Conservation (phyloP, 1,140 invertebrate species). For the Drosophila athabasca region DNA sequence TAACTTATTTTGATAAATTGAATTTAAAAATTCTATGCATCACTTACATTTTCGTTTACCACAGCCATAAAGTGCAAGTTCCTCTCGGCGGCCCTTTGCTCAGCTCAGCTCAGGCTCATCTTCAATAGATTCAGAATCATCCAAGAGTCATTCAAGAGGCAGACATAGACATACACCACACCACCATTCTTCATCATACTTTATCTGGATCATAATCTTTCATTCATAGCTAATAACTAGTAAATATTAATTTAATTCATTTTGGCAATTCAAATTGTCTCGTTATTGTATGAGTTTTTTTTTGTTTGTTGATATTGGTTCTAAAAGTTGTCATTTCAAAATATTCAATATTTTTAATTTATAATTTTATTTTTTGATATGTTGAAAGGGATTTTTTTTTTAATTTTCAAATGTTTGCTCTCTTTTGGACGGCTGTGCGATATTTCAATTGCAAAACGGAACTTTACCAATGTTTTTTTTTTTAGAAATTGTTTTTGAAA, state of each 20-base stretch:
- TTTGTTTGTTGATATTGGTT: background rate
- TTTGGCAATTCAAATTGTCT: slow-evolving; percentile 48
- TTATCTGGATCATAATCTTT: slow-evolving; percentile 21
- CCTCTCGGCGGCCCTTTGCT: slow-evolving; percentile 4
- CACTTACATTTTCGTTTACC: slow-evolving; percentile 71
- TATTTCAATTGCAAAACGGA: slow-evolving; percentile 27
- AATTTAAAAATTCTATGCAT: slow-evolving; percentile 42
- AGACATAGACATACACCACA: slow-evolving; percentile 23
- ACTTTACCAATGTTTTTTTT: slow-evolving; percentile 18
- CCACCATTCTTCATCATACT: too few species aligned
- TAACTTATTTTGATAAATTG: slow-evolving; percentile 22
- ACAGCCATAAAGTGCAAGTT: slow-evolving; percentile 57
- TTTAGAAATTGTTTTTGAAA: slow-evolving; percentile 31
- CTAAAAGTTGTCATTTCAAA: slow-evolving; percentile 48
- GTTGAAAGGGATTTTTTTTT: slow-evolving; percentile 22
- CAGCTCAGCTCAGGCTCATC: slow-evolving; percentile 7
- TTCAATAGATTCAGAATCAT: slow-evolving; percentile 26
- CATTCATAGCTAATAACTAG: slow-evolving; percentile 45
- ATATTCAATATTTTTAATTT: slow-evolving; percentile 12
- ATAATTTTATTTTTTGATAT: slow-evolving; percentile 28
- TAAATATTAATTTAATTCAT: slow-evolving; percentile 45
- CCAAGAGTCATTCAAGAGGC: slow-evolving; percentile 40
- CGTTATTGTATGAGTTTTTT: background rate
- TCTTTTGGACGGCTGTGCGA: slow-evolving; percentile 64
- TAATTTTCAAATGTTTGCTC: slow-evolving; percentile 1